Evolutionary conservation across 2,888 invertebrate genomes (phyloP), one percentile per base, ranked within the genome.

Genomic region (Vesta saturnalis): DNA sequence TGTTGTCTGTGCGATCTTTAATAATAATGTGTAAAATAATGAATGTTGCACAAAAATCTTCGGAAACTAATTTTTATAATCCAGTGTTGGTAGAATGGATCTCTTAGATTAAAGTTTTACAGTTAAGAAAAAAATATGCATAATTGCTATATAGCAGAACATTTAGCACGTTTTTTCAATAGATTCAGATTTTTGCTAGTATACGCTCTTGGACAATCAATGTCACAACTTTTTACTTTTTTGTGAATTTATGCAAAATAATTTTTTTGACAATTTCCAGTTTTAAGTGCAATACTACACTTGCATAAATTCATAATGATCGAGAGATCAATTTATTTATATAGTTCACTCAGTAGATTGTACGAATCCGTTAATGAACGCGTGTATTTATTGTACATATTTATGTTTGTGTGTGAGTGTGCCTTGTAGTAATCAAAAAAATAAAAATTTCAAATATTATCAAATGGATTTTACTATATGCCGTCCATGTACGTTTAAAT

Each of bases 391-490:
- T 83, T 84, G 84, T 84, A 84, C 79, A 84, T 84, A 84, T 82
- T 81, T 80, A 79, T 81, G 80, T 79, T 70, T 73, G 78, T 88
- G 87, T 88, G 87, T 65, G 89, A 88, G 89, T 89, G 89, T 89
- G 89, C 89, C 89, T 89, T 89, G 89, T 89, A 89, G 89, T 85
- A 86, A 87, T 87, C 87, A 87, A 64, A 85, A 86, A 87, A 87
- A 87, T 87, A 87, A 77, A 76, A 76, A 72, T 57, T 57, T 65
- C 54, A 61, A 61, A 52, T 52, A 71, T 39, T 62, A 86, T 39
- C 39, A 60, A 67, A 54, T 54, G 23, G 15, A 30, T 15, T 22
- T 56, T 56, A 23, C 8, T 56, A 2, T 49, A 8, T 68, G 62
- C 54, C 60, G 58, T 67, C 35, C 43, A 62, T 43, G 39, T n/a